These are phyloP conservation scores for Microchrysa polita DNA, from an alignment of 2,888 invertebrate species.

Conservation along the genomic window DNA sequence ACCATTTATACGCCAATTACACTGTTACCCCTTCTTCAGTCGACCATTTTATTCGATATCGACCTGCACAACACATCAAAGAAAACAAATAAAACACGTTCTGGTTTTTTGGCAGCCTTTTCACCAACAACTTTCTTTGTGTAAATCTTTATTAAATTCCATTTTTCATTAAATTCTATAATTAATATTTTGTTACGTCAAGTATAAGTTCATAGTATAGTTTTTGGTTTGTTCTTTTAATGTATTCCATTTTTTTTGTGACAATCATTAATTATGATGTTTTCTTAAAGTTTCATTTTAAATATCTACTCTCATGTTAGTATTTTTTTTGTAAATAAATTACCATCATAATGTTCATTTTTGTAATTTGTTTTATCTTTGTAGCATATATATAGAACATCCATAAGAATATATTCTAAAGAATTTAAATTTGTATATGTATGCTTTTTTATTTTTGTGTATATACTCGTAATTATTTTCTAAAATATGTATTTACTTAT, in stretches of 20 bases:
- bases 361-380: neutral
- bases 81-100: constrained; percentile 7
- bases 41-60: neutral
- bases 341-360: constrained; percentile 2
- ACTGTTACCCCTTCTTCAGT: too few species aligned
- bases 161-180: constrained; percentile 6
- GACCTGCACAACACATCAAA: too few species aligned
- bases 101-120: constrained; percentile 56
- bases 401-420: neutral
- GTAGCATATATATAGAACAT: neutral
- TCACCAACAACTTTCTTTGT: constrained; percentile 58
- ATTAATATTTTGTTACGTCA: neutral
- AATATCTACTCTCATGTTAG: neutral
- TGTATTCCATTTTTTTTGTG: constrained; percentile 48
- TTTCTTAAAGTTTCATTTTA: constrained; percentile 9
- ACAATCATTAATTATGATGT: constrained; percentile 45
- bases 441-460: neutral
- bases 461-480: neutral
- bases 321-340: neutral
- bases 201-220: constrained; percentile 47
- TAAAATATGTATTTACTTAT: neutral
- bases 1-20: too few species aligned
- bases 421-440: neutral
- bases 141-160: constrained; percentile 43
- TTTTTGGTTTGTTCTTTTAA: constrained; percentile 42